Evolutionary conservation across 1,140 invertebrate genomes (phyloP), one percentile per base, ranked within the genome.

Genomic region (Drosophila kepulauana): DNA sequence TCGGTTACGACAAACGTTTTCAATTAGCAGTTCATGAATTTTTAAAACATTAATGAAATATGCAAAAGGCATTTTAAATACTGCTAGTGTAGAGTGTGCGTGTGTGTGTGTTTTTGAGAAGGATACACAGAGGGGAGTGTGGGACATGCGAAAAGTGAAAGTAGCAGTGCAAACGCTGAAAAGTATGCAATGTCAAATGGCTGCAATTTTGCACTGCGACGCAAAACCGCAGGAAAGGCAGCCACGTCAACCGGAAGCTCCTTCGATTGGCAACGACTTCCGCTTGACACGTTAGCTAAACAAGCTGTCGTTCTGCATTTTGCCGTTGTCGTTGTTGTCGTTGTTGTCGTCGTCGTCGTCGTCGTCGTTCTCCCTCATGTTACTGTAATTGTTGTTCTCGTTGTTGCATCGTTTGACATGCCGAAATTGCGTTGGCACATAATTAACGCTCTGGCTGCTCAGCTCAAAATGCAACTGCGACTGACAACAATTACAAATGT

Each of bases 21-120:
- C 91, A 92, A 92, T 92, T 92, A 92, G 81, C 77, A 91, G 81
- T 75, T 82, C 91, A 89, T 91, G 87, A 82, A 92, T 92, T 91
- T 92, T 91, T 91, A 76, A 91, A 70, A 70, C 71, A 54, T 85
- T 89, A 81, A 90, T 89, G 85, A 90, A 89, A 90, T 89, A 89
- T 89, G 71, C 81, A 89, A 76, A 81, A 81, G 69, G 78, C 61
- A 79, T 89, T 89, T 89, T 85, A 85, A 89, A 89, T 84, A 65
- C 63, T 41, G 20, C 54, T n/a, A 45, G n/a, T 4, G 10, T 3
- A 16, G 56, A 16, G 38, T 71, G 41, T 25, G 30, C 13, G 52
- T 16, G 49, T 68, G 35, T 20, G 46, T 49, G 38, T 3, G 20
- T 25, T 25, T 41, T 10, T 15, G 38, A 20, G 52, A 3, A n/a